A percentile compares a stretch with the other conserved stretches of the same genome.
phyloP scores from a whole-genome alignment of 2,797 vertebrate species.

The Carduelis carduelis region DNA sequence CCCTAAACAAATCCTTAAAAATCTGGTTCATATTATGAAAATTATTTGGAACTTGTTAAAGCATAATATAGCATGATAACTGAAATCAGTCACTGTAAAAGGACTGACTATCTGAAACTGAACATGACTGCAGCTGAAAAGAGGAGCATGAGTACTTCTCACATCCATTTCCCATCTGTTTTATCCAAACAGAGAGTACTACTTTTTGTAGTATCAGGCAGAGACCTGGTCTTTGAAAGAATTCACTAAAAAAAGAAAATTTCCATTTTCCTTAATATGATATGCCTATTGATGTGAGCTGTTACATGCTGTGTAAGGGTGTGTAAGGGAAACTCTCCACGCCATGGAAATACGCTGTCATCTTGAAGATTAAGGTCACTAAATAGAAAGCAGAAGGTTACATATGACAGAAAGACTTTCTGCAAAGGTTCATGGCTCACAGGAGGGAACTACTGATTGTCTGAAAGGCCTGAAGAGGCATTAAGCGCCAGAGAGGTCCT shows the following conservation, averaged over 20 bases:
- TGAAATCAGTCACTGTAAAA: neutral
- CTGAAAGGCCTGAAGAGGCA: constrained; percentile 52
- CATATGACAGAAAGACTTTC: constrained; percentile 44
- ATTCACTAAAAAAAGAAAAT: constrained; percentile 25
- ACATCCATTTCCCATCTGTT: constrained; percentile 31
- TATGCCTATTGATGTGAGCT: constrained; percentile 28
- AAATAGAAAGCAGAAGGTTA: constrained; percentile 60
- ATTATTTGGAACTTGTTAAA: neutral
- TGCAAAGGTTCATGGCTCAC: constrained; percentile 62
- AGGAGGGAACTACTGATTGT: constrained; percentile 52
- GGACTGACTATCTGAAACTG: neutral
- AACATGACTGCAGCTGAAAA: neutral
- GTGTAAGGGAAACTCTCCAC: constrained; percentile 41
- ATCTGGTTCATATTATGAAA: neutral
- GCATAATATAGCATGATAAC: neutral
- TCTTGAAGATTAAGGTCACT: constrained; percentile 70
- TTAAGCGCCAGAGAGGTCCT: neutral
- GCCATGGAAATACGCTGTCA: constrained; percentile 63
- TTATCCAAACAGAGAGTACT: constrained; percentile 51
- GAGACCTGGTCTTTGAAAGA: constrained; percentile 53
- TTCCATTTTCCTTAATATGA: constrained; percentile 12
- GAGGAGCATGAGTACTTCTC: neutral
- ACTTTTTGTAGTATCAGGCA: constrained; percentile 33
- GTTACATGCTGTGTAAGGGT: neutral
- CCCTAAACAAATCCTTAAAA: neutral